Percentiles rank a stretch among this genome's conserved stretches.
Conservation (phyloP, 2,888 invertebrate species). For the Lysandra coridon region DNA sequence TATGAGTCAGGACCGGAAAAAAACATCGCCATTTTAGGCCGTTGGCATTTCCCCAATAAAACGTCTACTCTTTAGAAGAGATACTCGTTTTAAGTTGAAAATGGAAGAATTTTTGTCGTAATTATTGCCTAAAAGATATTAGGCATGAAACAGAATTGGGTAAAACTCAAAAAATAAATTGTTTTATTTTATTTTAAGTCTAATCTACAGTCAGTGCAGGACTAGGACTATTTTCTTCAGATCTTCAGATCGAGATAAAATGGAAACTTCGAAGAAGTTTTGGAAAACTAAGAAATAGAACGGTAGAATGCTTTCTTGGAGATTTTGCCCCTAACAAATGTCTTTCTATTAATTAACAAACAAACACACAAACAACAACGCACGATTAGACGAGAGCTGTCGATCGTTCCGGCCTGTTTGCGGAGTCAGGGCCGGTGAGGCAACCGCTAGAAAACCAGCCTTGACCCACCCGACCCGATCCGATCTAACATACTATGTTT, state of each 20-base stretch:
- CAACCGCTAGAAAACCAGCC: conserved; percentile 72
- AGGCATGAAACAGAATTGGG: no score
- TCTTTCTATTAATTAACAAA: not conserved
- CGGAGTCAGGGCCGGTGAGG: conserved; percentile 74
- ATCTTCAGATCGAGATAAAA: no score
- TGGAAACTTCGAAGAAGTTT: no score
- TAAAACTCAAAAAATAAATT: no score
- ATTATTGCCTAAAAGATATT: not conserved
- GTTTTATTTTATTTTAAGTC: no score
- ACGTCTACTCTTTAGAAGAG: not conserved
- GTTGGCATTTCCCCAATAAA: conserved; percentile 7
- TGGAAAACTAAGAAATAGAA: no score
- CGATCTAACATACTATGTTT: not conserved
- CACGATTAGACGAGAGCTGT: conserved; percentile 30
- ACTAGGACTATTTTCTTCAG: no score
- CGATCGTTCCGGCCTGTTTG: conserved; percentile 76
- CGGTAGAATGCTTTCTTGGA: no score
- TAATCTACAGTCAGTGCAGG: no score
- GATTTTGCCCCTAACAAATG: no score
- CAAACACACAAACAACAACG: not conserved
- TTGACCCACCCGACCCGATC: conserved; percentile 72
- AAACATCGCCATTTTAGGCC: conserved; percentile 23
- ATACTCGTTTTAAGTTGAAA: not conserved
- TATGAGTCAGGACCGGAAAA: conserved; percentile 25
- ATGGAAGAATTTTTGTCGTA: not conserved